Evolutionary conservation across 2,797 vertebrate species (phyloP), one percentile per base, ranked within the genome.

Genomic region (Botia almorhae): DNA sequence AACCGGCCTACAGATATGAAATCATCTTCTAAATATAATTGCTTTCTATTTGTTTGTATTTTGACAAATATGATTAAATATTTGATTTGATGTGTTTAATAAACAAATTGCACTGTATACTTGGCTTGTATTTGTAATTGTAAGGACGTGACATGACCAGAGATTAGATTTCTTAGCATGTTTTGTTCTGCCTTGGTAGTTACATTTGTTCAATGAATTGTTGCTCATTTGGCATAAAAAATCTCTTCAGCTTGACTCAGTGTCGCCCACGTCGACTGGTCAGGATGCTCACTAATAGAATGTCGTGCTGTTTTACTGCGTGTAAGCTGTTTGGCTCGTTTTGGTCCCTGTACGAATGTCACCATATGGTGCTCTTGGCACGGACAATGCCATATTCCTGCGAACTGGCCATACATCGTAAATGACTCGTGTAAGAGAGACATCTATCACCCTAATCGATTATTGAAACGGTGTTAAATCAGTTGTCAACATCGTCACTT

Each of bases 321-420:
- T 60, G 56, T 83, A 58, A 26, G 76, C 74, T 83, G 56, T 72
- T 83, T 86, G 85, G 74, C 82, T 82, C 26, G 51, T 64, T 75
- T 76, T 88, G 88, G 90, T 91, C 91, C 90, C 88, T 84, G 89
- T 90, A 90, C 89, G 90, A 89, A 89, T 91, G 91, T 91, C 91
- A 90, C 93, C 93, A 94, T 93, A 92, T 94, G 93, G 90, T 89
- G 69, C 87, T 88, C 82, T 83, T 93, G 90, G 88, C 92, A 92
- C 82, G 68, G 65, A 84, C 87, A 83, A 74, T 69, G 68, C 26
- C 55, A 68, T 65, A 51, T 75, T 79, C 76, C 81, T 58, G 56
- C 21, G 71, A 80, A 50, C 73, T 56, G 74, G 82, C 80, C 83
- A 71, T 65, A 81, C 84, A 77, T 79, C 53, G 67, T 71, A 74